phyloP scores from a whole-genome alignment of 2,113 vertebrate genomes.

The Pterocles gutturalis region DNA sequence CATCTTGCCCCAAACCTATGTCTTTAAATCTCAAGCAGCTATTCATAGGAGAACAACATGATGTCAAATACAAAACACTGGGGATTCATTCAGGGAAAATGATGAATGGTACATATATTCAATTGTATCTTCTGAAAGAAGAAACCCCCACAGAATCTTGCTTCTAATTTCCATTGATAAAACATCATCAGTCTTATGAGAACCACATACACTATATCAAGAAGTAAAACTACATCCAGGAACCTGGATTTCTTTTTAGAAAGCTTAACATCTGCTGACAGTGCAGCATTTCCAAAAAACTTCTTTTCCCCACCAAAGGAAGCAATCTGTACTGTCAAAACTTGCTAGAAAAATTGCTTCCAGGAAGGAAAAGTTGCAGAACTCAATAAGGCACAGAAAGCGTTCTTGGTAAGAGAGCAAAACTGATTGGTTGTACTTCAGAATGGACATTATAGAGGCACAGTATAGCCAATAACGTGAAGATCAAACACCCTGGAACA shows the following conservation, averaged over 20 bases:
- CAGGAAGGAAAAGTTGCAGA: neutral
- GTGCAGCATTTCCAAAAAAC: neutral
- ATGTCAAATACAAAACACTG: neutral
- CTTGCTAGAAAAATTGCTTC: neutral
- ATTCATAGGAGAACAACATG: neutral
- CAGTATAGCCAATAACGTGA: accelerated
- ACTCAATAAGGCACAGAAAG: neutral
- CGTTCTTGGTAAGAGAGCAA: neutral
- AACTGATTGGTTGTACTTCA: neutral
- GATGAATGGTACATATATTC: neutral
- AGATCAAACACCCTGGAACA: neutral
- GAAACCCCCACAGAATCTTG: neutral
- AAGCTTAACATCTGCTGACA: neutral
- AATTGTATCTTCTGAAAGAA: neutral
- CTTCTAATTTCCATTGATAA: neutral
- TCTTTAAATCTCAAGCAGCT: neutral
- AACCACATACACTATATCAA: neutral
- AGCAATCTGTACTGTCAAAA: neutral
- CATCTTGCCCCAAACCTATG: neutral
- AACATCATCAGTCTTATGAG: neutral
- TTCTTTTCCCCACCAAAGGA: neutral
- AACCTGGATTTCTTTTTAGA: neutral
- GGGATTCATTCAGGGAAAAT: neutral
- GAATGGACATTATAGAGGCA: neutral
- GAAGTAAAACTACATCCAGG: neutral